A percentile compares a stretch with the other conserved stretches of the same genome.
These are phyloP conservation scores for Pseudorasbora parva DNA, from an alignment of 2,113 vertebrate genomes.

Conservation along the genomic window DNA sequence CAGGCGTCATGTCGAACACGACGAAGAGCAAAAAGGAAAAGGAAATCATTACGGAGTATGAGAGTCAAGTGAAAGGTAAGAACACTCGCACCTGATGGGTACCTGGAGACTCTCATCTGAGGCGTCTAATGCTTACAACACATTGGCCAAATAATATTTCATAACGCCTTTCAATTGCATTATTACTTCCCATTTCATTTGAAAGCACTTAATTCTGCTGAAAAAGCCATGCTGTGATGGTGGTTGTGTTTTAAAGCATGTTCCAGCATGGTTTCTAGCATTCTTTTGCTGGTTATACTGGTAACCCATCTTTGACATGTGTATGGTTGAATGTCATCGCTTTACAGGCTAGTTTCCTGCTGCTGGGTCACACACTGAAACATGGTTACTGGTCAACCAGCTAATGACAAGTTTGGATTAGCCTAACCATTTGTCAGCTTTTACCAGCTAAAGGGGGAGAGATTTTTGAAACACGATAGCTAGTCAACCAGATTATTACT, in stretches of 20 bases:
- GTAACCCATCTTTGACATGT: background rate
- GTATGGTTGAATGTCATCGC: constrained; percentile 38
- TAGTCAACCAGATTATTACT: too few relatives aligned
- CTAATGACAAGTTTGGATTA: background rate
- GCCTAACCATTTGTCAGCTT: background rate
- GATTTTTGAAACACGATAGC: background rate
- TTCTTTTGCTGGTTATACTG: background rate
- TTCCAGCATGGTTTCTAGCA: background rate
- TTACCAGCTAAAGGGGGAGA: too few relatives aligned
- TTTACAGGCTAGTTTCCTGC: constrained; percentile 16
- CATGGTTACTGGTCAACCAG: background rate
- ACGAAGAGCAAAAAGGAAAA: constrained; percentile 88
- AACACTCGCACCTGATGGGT: constrained; percentile 47
- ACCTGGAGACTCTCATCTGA: constrained; percentile 40
- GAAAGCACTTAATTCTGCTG: background rate
- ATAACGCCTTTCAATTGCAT: background rate
- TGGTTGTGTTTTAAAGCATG: background rate
- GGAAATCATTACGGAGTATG: constrained; percentile 88
- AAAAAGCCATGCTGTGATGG: background rate
- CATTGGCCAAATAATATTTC: background rate
- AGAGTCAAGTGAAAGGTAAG: constrained; percentile 90
- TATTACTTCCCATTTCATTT: background rate
- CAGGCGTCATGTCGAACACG: constrained; percentile 80
- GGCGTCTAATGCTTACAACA: background rate
- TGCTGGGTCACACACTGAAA: constrained; percentile 33